phyloP scores from a whole-genome alignment of 2,888 invertebrate species.

The Euzophera pinguis region DNA sequence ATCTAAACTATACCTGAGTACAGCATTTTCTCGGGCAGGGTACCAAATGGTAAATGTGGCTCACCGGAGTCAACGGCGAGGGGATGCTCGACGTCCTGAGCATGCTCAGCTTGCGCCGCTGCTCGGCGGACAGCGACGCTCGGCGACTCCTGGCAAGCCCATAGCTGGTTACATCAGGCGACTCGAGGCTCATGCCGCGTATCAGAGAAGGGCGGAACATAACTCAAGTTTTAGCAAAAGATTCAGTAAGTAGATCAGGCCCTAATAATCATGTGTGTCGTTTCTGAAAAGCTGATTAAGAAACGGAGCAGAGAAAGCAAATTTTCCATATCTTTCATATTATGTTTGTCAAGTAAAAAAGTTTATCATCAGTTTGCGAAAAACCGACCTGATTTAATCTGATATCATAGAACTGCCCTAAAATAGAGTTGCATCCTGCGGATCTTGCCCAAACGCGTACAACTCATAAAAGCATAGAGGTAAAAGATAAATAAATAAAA shows the following conservation, averaged over 20 bases:
- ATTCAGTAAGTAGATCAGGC: not conserved
- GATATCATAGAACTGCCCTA: too few species aligned
- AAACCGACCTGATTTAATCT: too few species aligned
- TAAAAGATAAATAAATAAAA: too few species aligned
- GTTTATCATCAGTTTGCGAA: too few species aligned
- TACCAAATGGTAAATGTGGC: constrained; percentile 79
- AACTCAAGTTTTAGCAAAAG: not conserved
- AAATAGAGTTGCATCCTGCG: too few species aligned
- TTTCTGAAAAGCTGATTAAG: constrained; percentile 5
- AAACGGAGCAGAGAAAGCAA: not conserved
- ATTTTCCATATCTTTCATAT: not conserved
- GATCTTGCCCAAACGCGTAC: too few species aligned
- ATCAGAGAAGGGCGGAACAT: constrained; percentile 66
- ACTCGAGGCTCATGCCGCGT: constrained; percentile 58
- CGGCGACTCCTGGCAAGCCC: constrained; percentile 70
- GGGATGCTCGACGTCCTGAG: constrained; percentile 63
- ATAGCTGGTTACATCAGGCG: constrained; percentile 56
- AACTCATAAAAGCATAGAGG: too few species aligned
- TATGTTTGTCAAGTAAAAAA: too few species aligned
- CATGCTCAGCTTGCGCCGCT: constrained; percentile 64
- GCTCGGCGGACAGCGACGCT: constrained; percentile 67
- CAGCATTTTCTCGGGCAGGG: constrained; percentile 78
- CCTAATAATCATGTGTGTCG: not conserved
- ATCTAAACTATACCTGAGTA: constrained; percentile 59
- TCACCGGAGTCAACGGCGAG: constrained; percentile 69